Percentiles rank a stretch among this genome's conserved stretches.
These are phyloP conservation scores for Heliconius hortense DNA, from an alignment of 2,888 invertebrate genomes.

Conservation along the genomic window DNA sequence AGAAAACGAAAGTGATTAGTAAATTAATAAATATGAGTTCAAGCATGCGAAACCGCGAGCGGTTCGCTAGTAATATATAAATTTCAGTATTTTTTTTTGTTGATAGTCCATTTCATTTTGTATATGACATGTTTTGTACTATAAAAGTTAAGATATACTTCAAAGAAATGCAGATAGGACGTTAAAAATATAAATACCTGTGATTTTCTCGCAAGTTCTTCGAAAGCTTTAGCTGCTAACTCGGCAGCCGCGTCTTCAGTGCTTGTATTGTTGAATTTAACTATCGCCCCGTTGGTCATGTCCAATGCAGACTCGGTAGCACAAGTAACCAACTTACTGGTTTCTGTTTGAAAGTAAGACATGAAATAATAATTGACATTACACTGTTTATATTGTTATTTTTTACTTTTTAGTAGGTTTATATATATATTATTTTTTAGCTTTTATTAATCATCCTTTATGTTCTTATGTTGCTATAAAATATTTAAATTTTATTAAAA, in stretches of 20 bases:
- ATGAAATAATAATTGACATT: not conserved
- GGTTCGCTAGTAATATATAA: no score
- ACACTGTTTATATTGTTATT: not conserved
- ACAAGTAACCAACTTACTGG: conserved; percentile 54
- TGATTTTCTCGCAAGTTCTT: conserved; percentile 56
- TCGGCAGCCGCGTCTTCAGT: conserved; percentile 63
- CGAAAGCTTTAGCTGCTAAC: conserved; percentile 61
- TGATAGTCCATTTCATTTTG: no score
- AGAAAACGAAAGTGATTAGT: no score
- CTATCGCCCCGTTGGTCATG: conserved; percentile 61
- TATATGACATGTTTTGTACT: no score
- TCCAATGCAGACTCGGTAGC: conserved; percentile 64
- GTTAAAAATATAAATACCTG: conserved; percentile 49
- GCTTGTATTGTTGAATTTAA: conserved; percentile 58
- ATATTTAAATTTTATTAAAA: no score
- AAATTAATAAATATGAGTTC: no score
- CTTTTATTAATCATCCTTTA: not conserved
- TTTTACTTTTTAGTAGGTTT: not conserved
- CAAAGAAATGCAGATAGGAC: no score
- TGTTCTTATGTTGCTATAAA: no score
- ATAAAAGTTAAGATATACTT: no score
- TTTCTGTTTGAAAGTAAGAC: conserved; percentile 47
- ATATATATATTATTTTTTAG: no score
- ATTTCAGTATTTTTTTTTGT: no score
- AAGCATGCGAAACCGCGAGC: no score